Conservation (phyloP, 2,888 invertebrate genomes). For the Linnaemya vulpina region DNA sequence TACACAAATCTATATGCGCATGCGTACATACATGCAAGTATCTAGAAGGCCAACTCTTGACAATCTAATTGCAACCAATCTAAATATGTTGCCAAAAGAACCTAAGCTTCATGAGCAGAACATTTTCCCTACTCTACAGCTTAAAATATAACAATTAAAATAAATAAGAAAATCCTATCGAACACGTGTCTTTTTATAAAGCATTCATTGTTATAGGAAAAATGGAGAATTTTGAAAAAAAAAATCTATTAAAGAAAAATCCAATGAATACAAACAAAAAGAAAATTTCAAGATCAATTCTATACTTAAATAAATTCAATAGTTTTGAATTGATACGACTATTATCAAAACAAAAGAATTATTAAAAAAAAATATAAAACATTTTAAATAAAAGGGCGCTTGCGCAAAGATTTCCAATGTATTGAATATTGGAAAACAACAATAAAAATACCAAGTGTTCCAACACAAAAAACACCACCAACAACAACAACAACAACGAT, state of each 20-base stretch:
- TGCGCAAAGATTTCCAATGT: slow-evolving; percentile 66
- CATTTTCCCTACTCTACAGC: not conserved
- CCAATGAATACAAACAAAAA: slow-evolving; percentile 38
- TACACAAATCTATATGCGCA: no score
- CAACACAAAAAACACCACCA: not conserved
- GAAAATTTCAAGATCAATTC: slow-evolving; percentile 62
- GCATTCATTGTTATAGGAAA: slow-evolving; percentile 12
- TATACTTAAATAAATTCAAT: slow-evolving; percentile 39
- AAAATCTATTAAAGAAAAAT: slow-evolving; percentile 24
- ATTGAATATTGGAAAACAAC: slow-evolving; percentile 49
- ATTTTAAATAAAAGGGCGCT: slow-evolving; percentile 53
- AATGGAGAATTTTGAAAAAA: slow-evolving; percentile 27
- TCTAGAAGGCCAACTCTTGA: no score
- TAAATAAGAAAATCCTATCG: not conserved
- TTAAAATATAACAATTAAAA: not conserved
- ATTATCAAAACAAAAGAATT: slow-evolving; percentile 41
- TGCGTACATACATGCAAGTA: no score
- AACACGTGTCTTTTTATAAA: slow-evolving; percentile 62
- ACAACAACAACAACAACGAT: slow-evolving; percentile 37
- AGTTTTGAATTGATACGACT: slow-evolving; percentile 43
- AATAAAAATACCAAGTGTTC: slow-evolving; percentile 37
- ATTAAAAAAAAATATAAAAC: slow-evolving; percentile 17
- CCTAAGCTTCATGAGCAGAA: no score
- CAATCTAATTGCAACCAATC: no score
- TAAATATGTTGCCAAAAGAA: no score